phyloP scores from a whole-genome alignment of 2,888 invertebrate genomes.

The Oxyteleia sp. region DNA sequence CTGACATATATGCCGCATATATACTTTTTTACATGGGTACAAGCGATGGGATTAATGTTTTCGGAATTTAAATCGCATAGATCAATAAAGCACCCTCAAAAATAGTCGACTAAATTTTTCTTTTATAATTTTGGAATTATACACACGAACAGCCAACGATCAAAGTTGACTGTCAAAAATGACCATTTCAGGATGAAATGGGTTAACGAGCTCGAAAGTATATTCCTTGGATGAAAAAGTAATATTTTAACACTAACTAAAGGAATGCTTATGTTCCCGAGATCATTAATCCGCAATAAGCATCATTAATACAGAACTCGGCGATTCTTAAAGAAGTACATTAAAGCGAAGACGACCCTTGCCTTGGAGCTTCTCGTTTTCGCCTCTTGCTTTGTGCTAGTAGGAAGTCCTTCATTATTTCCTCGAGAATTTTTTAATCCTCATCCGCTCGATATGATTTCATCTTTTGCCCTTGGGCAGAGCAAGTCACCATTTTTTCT shows the following conservation, averaged over 20 bases:
- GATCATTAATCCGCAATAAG: slow-evolving; percentile 70
- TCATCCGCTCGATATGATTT: slow-evolving; percentile 71
- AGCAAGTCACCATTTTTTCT: slow-evolving; percentile 59
- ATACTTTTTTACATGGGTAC: too few species aligned
- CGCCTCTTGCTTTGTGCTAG: slow-evolving; percentile 65
- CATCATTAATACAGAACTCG: slow-evolving; percentile 71
- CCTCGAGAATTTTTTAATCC: slow-evolving; percentile 72
- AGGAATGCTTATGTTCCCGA: slow-evolving; percentile 44
- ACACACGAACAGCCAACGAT: too few species aligned
- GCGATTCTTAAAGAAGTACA: slow-evolving; percentile 70
- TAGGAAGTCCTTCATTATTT: slow-evolving; percentile 75
- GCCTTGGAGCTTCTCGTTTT: slow-evolving; percentile 68
- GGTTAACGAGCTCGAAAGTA: slow-evolving; percentile 48
- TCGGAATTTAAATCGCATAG: too few species aligned
- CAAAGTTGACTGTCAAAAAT: too few species aligned
- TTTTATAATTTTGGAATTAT: too few species aligned
- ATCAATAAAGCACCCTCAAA: too few species aligned
- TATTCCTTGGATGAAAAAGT: slow-evolving; percentile 25
- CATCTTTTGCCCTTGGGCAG: slow-evolving; percentile 70
- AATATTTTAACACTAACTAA: slow-evolving; percentile 58
- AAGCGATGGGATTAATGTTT: too few species aligned
- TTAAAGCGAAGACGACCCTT: slow-evolving; percentile 69
- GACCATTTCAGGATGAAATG: too few species aligned
- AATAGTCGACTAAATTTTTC: too few species aligned
- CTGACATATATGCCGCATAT: too few species aligned